These are phyloP conservation scores for Telenomus remus DNA, from an alignment of 1,140 invertebrate species.

Conservation along the genomic window DNA sequence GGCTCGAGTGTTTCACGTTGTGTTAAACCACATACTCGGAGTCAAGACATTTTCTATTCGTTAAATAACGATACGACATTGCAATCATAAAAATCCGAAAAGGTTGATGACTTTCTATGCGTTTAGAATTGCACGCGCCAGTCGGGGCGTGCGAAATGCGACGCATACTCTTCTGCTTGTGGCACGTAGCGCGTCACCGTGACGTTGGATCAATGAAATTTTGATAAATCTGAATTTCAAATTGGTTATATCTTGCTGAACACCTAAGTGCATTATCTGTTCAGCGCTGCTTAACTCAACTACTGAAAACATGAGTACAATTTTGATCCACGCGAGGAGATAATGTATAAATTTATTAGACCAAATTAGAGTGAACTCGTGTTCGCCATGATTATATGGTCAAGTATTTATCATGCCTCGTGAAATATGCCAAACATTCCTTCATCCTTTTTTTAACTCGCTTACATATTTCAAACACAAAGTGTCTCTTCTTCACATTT, in stretches of 20 bases:
- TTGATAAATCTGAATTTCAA: background rate
- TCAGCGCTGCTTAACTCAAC: background rate
- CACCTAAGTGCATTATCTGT: background rate
- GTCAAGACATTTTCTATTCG: background rate
- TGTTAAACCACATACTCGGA: background rate
- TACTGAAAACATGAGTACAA: background rate
- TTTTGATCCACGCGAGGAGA: background rate
- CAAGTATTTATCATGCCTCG: too few species aligned
- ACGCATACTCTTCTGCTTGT: too few species aligned
- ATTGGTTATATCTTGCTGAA: background rate
- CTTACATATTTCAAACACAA: too few species aligned
- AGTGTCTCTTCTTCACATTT: too few species aligned
- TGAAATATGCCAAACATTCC: too few species aligned
- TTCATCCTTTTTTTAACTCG: too few species aligned
- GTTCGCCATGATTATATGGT: too few species aligned
- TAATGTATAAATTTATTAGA: too few species aligned
- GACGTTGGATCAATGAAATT: background rate
- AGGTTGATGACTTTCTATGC: background rate
- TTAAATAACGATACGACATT: background rate
- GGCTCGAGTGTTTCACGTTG: background rate
- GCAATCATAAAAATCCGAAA: background rate
- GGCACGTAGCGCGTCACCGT: background rate
- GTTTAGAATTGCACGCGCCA: background rate
- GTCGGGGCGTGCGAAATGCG: too few species aligned
- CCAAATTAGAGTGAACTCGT: too few species aligned